Evolutionary conservation across 2,797 vertebrate species (phyloP), one percentile per base, ranked within the genome.

Genomic region (Halcyon smyrnensis): DNA sequence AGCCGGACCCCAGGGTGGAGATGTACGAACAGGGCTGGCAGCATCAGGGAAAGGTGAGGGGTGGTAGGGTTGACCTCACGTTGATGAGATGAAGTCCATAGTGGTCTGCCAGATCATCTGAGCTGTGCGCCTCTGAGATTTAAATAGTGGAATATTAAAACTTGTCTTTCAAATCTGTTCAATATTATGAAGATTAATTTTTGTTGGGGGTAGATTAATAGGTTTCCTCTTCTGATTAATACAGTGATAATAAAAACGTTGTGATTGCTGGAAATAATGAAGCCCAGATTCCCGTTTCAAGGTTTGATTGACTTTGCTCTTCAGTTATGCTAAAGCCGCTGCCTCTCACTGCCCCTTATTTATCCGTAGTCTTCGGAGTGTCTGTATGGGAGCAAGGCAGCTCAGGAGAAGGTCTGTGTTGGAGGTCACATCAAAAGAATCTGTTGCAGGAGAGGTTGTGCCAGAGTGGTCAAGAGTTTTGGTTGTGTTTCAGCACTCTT

Each of bases 151-250:
- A 89, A 87, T 94, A 95, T 93, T 94, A 91, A 96, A 95, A 78
- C 87, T 80, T 94, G 79, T 69, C 90, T 92, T 95, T 95, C 78
- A 87, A 87, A 95, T 92, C 86, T 94, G 70, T 78, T 97, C 93
- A 94, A 60, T 94, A 95, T 92, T 92, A 92, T 5, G 2, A 93
- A 95, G 96, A 96, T 97, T 94, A 96, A 91, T 96, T 96, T 97
- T 95, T 96, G 93, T 93, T 94, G 84, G 93, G 95, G 90, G 89
- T 87, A 96, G 95, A 96, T 96, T 96, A 97, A 96, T 97, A 93
- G 90, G 90, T 96, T 97, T 94, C 92, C 92, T 85, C 90, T 97
- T 95, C 92, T 95, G 96, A 97, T 97, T 97, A 97, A 96, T 95
- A 94, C 95, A 94, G 95, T 83, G 95, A 95, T 97, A 96, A 95